Percentiles rank a stretch among this genome's conserved stretches.
These are phyloP conservation scores for Centropus unirufus DNA, from an alignment of 2,113 vertebrate genomes.

Conservation along the genomic window DNA sequence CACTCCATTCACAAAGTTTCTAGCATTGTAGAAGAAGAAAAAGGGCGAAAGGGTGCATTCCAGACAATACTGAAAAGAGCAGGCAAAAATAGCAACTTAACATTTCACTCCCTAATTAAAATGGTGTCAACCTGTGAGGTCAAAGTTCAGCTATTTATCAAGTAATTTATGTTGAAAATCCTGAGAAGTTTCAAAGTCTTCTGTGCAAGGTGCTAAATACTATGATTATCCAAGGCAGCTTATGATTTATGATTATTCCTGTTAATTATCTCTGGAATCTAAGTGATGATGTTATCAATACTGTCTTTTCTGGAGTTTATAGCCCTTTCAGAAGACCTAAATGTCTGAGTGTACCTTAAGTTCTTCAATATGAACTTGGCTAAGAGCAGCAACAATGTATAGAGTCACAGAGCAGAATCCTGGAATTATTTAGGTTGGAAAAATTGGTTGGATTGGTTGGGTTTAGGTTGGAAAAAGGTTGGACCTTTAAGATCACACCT, in stretches of 20 bases:
- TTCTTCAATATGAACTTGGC: neutral
- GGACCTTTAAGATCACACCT: no score
- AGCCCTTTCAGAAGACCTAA: neutral
- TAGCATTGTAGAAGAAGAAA: neutral
- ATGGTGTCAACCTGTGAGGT: neutral
- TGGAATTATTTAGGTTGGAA: no score
- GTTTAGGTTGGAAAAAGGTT: no score
- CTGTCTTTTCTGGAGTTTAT: neutral
- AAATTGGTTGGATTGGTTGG: no score
- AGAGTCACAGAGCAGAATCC: no score
- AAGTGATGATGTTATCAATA: neutral
- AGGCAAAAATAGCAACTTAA: neutral
- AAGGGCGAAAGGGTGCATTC: neutral
- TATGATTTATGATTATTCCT: neutral
- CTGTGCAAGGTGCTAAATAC: neutral
- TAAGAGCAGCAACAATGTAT: neutral
- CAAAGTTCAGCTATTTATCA: neutral
- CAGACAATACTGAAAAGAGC: neutral
- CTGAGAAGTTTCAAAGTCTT: neutral
- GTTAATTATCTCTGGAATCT: neutral
- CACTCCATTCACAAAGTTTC: neutral
- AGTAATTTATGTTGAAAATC: neutral
- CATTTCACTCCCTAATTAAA: neutral
- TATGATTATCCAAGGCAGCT: neutral
- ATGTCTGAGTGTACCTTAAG: neutral